Conservation (phyloP, 2,888 invertebrate species). For the Allolobophora icterica region DNA sequence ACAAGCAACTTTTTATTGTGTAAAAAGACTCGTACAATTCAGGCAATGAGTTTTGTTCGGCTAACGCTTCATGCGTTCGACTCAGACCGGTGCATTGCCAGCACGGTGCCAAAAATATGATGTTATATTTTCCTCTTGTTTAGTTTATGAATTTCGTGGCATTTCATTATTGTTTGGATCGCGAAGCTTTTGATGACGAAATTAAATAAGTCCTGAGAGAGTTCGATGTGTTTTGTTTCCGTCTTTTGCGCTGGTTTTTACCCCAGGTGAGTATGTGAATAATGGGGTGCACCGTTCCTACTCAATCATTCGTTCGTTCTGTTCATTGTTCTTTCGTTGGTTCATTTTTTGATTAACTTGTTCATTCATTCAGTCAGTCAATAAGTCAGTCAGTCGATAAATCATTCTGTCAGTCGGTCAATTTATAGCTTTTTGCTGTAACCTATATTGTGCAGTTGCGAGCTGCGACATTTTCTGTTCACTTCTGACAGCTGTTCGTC, state of each 20-base stretch:
- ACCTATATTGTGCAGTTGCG: neutral
- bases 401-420: neutral
- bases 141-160: slow-evolving; percentile 17
- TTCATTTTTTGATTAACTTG: neutral
- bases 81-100: neutral
- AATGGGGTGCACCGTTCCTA: neutral
- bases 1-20: too few species aligned
- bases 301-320: neutral
- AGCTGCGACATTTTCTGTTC: neutral
- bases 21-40: neutral
- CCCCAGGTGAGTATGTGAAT: neutral
- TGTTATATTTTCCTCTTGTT: neutral
- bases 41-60: neutral
- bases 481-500: neutral
- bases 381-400: too few species aligned
- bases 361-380: neutral
- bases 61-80: neutral
- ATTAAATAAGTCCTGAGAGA: neutral
- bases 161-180: neutral
- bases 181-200: neutral
- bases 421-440: neutral
- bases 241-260: neutral
- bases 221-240: slow-evolving; percentile 7
- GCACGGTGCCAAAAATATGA: neutral
- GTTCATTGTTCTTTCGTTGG: neutral